These are phyloP conservation scores for Danionella cerebrum DNA, from an alignment of 2,113 vertebrate genomes.

Conservation along the genomic window DNA sequence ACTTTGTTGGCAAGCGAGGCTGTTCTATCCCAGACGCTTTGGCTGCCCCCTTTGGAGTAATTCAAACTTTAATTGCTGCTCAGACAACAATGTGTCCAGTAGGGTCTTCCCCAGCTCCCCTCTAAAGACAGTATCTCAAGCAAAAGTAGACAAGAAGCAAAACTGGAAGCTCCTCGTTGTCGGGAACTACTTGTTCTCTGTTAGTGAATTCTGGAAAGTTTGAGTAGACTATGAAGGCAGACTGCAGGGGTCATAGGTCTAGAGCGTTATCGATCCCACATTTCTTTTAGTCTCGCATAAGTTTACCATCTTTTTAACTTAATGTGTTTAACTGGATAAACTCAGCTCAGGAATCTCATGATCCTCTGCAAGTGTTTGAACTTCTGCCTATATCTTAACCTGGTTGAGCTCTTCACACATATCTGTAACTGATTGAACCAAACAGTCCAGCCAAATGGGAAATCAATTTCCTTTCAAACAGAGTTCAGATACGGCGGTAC, in stretches of 20 bases:
- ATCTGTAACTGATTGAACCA: conserved; percentile 45
- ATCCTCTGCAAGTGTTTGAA: conserved; percentile 37
- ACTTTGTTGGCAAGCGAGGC: conserved; percentile 34
- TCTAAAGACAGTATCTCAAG: conserved; percentile 5
- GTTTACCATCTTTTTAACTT: conserved; percentile 23
- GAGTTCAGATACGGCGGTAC: not conserved
- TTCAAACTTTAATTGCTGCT: conserved; percentile 40
- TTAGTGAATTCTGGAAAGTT: not conserved
- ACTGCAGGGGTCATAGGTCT: conserved; percentile 20
- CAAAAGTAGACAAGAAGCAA: not conserved
- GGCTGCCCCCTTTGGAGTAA: conserved; percentile 36
- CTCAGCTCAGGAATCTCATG: conserved; percentile 20
- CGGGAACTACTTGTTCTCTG: not conserved
- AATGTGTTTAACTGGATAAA: conserved; percentile 27
- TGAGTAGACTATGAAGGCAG: conserved; percentile 2
- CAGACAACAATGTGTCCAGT: conserved; percentile 38
- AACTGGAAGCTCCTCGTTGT: not conserved
- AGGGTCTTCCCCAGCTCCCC: conserved; percentile 21
- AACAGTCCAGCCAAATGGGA: conserved; percentile 42
- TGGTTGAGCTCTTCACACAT: conserved; percentile 36
- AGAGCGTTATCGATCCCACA: conserved; percentile 29
- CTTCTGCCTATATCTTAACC: conserved; percentile 29
- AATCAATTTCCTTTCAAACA: conserved; percentile 44
- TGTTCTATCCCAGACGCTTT: conserved; percentile 35
- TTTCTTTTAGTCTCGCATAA: conserved; percentile 30